Evolutionary conservation across 1,140 invertebrate species (phyloP), one percentile per base, ranked within the genome.

Genomic region (Ips typographus): DNA sequence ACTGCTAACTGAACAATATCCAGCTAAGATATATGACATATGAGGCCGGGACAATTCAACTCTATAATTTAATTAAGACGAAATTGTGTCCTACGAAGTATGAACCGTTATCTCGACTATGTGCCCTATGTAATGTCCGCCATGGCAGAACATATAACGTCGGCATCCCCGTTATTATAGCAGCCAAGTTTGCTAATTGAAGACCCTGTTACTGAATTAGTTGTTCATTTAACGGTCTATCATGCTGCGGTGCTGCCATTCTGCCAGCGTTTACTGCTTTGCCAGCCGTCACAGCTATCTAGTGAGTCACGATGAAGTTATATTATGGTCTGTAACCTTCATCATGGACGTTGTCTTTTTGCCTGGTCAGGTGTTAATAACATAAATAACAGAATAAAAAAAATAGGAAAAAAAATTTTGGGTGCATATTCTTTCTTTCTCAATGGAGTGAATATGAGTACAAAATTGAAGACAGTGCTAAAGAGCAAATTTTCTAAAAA

Each of bases 191-290:
- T 65, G 72, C 74, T 76, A 76, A 76, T 76, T 76, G 75, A 76
- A 75, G 74, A 73, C 74, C 72, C 72, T 68, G 67, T 71, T 75
- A 76, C 72, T 76, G 74, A 76, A 75, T 76, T 76, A 75, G 65
- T 74, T 76, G 75, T 75, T 76, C 72, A 75, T 73, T 76, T 75
- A 76, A 76, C 71, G 75, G 71, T 74, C 73, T 76, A 73, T 76
- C 75, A 74, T 72, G 68, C 72, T 70, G 72, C 71, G 71, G 66
- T 69, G 64, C 69, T 56, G 68, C 42, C 64, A 68, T 72, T 74
- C 52, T 68, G 60, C 62, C 65, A 62, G 66, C 70, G 65, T 74
- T 74, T 74, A 74, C 72, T 68, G 66, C 72, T 55, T 58, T 65
- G 52, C 60, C 72, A 74, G 70, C 57, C 71, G 71, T 56, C 52